These are phyloP conservation scores for Pseudopleuronectes americanus DNA, from an alignment of 2,797 vertebrate species.

Conservation along the genomic window DNA sequence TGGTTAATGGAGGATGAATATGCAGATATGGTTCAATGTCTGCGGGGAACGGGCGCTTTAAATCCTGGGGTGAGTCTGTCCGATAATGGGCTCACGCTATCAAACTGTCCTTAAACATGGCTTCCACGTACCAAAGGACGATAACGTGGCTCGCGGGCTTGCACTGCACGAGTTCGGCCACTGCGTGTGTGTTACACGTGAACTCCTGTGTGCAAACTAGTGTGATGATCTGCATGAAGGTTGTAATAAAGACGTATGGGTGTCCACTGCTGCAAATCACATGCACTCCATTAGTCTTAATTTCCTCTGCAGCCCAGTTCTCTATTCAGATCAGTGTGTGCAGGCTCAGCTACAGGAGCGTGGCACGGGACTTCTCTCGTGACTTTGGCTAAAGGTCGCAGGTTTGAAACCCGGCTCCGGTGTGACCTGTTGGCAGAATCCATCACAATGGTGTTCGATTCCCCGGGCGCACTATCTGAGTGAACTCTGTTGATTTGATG, in stretches of 20 bases:
- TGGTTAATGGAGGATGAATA: fast-evolving
- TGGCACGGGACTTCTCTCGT: neutral
- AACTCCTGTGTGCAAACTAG: no score
- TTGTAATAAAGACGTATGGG: neutral
- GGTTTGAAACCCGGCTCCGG: constrained; percentile 5
- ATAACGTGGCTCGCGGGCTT: no score
- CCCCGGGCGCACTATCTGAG: neutral
- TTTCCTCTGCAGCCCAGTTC: constrained; percentile 17
- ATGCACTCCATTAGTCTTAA: constrained; percentile 46
- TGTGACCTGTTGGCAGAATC: no score
- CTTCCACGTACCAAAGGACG: neutral
- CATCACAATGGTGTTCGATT: no score
- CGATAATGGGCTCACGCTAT: constrained; percentile 13
- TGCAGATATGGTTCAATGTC: fast-evolving
- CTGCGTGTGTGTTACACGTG: no score
- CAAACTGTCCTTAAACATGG: fast-evolving
- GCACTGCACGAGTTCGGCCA: no score
- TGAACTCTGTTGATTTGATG: neutral
- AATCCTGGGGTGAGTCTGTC: neutral
- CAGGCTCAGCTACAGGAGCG: neutral
- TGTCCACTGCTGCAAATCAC: constrained; percentile 44
- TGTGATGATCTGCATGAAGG: no score
- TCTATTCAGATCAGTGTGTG: constrained; percentile 4
- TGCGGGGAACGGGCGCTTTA: fast-evolving
- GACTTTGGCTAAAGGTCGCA: neutral